Evolutionary conservation across 2,113 vertebrate species (phyloP), one percentile per base, ranked within the genome.

Genomic region (Jaculus jaculus): DNA sequence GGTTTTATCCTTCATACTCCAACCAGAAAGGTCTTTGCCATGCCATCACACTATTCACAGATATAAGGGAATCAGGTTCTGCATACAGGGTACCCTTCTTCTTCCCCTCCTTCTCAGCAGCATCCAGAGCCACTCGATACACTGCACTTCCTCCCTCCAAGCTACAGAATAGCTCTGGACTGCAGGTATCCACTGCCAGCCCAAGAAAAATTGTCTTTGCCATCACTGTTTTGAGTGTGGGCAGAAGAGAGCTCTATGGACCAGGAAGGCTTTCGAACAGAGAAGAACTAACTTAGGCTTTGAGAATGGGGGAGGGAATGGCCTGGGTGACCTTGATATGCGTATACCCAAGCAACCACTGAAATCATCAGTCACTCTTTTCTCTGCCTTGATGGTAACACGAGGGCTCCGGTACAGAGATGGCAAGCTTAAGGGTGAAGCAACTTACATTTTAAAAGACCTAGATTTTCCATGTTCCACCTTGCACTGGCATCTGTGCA

Each of bases 1-100:
- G 26, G 18, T 32, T 93, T 11, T 63, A 5, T 15, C 28, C 4
- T 83, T 21, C 24, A 28, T 20, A 34, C 20, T 4, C 47, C 66
- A 34, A 34, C 12, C 24, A 34, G 81, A 42, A 34, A 66, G 37
- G 20, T 23, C 24, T 32, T 20, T 9, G 2, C 24, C 47, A 13
- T 4, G 5, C 13, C 74, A 28, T 34, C 37, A 34, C 18, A 17
- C 15, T 17, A 7, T 8, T 7, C 0, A 28, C 15, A 12, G 12
- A 42, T n/a, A 47, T 17, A 16, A 8, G 5, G 6, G 16, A 34
- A 21, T 28, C n/a, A n/a, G 23, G n/a, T 63, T 77, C 39, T 28
- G 8, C 7, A 17, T 0, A 4, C 2, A 21, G 17, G 13, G 2
- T 7, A 11, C 15, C 23, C n/a, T 63, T 42, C 51, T 17, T 11